A percentile compares a stretch with the other conserved stretches of the same genome.
These are phyloP conservation scores for Eristalis pertinax DNA, from an alignment of 2,888 invertebrate genomes.

Conservation along the genomic window DNA sequence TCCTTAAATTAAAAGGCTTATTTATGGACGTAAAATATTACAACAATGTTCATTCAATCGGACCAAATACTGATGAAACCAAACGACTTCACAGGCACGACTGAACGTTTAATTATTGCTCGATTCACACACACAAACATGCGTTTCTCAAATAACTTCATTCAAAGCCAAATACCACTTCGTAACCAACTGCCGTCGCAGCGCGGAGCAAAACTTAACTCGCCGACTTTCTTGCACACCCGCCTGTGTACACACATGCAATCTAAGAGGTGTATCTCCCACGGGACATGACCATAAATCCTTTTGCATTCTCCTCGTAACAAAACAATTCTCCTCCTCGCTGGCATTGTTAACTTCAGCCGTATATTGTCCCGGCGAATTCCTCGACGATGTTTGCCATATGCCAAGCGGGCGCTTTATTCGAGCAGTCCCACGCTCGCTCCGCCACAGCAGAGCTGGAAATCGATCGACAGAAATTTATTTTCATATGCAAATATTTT, in stretches of 20 bases:
- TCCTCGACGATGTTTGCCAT: constrained; percentile 57
- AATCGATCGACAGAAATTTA: constrained; percentile 69
- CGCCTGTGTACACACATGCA: constrained; percentile 15
- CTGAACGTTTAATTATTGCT: too few species aligned
- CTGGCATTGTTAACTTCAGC: constrained; percentile 63
- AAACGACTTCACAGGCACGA: not conserved
- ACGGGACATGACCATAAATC: constrained; percentile 63
- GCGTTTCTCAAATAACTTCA: not conserved
- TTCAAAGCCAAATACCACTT: not conserved
- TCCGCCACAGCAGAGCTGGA: constrained; percentile 2
- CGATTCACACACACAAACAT: not conserved
- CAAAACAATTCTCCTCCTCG: constrained; percentile 60
- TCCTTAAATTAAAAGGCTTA: too few species aligned
- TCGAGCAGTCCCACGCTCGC: not conserved
- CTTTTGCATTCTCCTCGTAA: constrained; percentile 55
- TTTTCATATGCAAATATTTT: constrained; percentile 71
- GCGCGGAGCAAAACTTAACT: not conserved
- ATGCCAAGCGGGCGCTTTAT: constrained; percentile 32
- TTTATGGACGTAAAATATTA: too few species aligned
- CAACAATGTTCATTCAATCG: too few species aligned
- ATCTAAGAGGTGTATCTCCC: constrained; percentile 63
- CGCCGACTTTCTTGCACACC: constrained; percentile 9
- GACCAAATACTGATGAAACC: too few species aligned
- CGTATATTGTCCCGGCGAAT: constrained; percentile 44
- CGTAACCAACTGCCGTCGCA: not conserved